Conservation (phyloP, 2,113 vertebrate genomes). For the Hippocampus barbouri region DNA sequence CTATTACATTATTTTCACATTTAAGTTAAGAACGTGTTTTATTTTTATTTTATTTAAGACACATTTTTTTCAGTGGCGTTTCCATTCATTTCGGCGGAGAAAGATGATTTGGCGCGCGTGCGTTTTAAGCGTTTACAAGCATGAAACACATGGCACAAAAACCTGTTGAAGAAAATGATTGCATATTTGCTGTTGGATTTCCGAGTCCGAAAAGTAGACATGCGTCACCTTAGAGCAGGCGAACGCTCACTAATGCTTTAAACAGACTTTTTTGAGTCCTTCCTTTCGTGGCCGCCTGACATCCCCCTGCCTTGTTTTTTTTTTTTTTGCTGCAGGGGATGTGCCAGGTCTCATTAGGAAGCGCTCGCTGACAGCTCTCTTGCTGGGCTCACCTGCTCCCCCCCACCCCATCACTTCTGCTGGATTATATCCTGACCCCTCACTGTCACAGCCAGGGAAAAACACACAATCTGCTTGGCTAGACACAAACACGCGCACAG, state of each 20-base stretch:
- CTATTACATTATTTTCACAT: no score
- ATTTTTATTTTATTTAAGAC: no score
- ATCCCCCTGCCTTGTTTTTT: not conserved
- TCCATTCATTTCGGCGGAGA: no score
- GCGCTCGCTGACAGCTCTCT: constrained; percentile 20
- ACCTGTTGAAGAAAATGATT: no score
- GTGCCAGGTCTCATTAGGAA: constrained; percentile 56
- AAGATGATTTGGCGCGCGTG: no score
- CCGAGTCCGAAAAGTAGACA: no score
- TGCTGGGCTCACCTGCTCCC: constrained; percentile 25
- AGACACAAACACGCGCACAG: not conserved
- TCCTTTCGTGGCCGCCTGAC: not conserved
- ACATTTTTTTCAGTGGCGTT: no score
- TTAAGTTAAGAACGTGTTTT: no score
- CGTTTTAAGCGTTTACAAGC: no score
- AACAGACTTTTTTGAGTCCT: not conserved
- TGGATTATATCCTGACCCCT: constrained; percentile 36
- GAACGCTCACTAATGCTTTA: not conserved
- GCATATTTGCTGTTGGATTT: no score
- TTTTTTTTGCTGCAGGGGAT: constrained; percentile 32
- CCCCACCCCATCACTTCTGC: not conserved
- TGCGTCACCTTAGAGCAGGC: not conserved
- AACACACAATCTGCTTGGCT: constrained; percentile 18
- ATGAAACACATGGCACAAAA: no score
- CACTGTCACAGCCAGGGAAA: constrained; percentile 33